Percentiles rank a stretch among this genome's conserved stretches.
These are phyloP conservation scores for Myiozetetes cayanensis DNA, from an alignment of 2,113 vertebrate genomes.

Conservation along the genomic window DNA sequence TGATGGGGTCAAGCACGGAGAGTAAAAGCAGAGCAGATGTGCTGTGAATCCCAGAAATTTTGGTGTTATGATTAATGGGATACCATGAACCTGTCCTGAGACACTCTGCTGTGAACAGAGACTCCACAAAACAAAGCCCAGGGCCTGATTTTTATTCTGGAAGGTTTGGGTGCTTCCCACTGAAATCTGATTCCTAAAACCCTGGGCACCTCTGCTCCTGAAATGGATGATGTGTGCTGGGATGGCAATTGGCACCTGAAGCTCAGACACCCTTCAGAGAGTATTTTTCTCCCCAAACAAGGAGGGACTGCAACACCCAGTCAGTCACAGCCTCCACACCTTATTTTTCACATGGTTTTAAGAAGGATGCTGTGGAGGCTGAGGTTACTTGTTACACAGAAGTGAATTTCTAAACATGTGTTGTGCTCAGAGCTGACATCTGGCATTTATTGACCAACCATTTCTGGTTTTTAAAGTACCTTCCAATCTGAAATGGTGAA, in stretches of 20 bases:
- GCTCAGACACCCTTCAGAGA: background rate
- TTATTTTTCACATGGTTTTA: background rate
- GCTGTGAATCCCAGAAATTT: background rate
- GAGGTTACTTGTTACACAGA: background rate
- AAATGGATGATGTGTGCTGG: background rate
- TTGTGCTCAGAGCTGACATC: background rate
- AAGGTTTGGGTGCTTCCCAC: background rate
- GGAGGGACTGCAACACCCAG: background rate
- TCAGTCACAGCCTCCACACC: background rate
- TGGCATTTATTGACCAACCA: background rate
- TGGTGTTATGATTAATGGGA: background rate
- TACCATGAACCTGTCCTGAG: background rate
- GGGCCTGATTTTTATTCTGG: background rate
- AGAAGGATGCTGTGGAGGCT: background rate
- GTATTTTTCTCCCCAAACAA: background rate
- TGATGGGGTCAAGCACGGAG: background rate
- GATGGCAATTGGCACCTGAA: background rate
- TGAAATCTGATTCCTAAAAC: background rate
- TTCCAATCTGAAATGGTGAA: background rate
- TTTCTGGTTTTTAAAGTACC: background rate
- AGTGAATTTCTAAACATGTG: background rate
- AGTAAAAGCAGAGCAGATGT: slow-evolving; percentile 36
- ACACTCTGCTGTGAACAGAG: background rate
- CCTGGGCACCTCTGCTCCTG: background rate
- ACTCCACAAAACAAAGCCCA: background rate